phyloP scores from a whole-genome alignment of 2,113 vertebrate species.

The Onychostoma macrolepis region DNA sequence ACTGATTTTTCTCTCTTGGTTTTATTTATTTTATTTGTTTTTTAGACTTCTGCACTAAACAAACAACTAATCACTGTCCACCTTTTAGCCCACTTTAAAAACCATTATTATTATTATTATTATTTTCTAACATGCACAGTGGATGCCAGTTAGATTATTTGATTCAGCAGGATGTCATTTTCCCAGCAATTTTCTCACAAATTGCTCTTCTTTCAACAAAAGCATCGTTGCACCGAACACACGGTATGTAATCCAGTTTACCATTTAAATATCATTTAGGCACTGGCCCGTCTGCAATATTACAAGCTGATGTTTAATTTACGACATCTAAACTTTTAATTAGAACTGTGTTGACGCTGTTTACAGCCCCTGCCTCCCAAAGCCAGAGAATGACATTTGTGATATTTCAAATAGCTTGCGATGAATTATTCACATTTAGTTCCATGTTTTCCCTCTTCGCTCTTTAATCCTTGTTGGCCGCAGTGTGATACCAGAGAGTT shows the following conservation, averaged over 20 bases:
- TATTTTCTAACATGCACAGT: not conserved
- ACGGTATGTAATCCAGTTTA: conserved; percentile 32
- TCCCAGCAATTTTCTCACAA: conserved; percentile 14
- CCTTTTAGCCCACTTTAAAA: conserved; percentile 1
- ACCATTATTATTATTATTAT: not conserved
- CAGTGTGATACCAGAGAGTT: conserved; percentile 13
- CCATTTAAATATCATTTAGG: conserved; percentile 27
- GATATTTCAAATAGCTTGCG: conserved; percentile 54
- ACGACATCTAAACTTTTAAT: conserved; percentile 63
- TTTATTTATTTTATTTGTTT: too few relatives aligned
- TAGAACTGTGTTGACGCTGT: conserved; percentile 58
- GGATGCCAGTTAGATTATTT: conserved; percentile 32
- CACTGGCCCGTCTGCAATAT: not conserved
- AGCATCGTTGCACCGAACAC: not conserved
- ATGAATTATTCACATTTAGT: conserved; percentile 52
- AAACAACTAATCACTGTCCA: conserved; percentile 29
- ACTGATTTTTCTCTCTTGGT: not conserved
- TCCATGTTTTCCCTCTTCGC: conserved; percentile 24
- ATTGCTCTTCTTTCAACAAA: conserved; percentile 23
- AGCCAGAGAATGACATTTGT: conserved; percentile 56
- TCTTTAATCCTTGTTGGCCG: conserved; percentile 29
- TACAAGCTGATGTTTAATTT: conserved; percentile 60
- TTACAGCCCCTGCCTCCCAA: conserved; percentile 51
- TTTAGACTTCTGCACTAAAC: not conserved
- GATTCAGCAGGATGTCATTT: conserved; percentile 35